phyloP scores from a whole-genome alignment of 2,888 invertebrate species.

The Baronia brevicornis region DNA sequence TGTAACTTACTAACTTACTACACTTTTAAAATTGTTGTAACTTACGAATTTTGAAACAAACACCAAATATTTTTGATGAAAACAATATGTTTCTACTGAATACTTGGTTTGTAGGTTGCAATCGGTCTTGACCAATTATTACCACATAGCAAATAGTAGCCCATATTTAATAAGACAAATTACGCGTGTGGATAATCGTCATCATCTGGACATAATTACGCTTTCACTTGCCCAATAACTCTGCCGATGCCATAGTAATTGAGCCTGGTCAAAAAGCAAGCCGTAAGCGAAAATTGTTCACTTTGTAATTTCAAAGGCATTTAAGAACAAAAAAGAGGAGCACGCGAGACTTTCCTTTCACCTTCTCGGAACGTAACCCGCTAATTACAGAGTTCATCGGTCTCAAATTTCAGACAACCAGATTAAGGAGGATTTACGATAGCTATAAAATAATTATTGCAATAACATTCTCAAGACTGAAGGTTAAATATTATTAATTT shows the following conservation, averaged over 20 bases:
- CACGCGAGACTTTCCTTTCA: slow-evolving; percentile 52
- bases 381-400: slow-evolving; percentile 51
- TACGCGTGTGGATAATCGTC: too few relatives aligned
- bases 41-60: too few relatives aligned
- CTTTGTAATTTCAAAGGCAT: slow-evolving; percentile 49
- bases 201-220: slow-evolving; percentile 39
- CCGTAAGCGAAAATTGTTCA: slow-evolving; percentile 48
- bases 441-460: slow-evolving; percentile 18
- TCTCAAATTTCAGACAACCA: slow-evolving; percentile 37
- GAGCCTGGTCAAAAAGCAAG: slow-evolving; percentile 41
- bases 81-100: too few relatives aligned
- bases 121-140: too few relatives aligned
- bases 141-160: too few relatives aligned
- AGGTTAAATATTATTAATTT: not conserved
- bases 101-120: too few relatives aligned
- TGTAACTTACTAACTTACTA: too few relatives aligned
- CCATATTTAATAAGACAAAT: too few relatives aligned
- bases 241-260: slow-evolving; percentile 50
- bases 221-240: slow-evolving; percentile 56
- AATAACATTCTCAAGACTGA: not conserved
- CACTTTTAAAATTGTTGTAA: too few relatives aligned
- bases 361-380: slow-evolving; percentile 45
- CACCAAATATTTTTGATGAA: too few relatives aligned
- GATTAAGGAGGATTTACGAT: slow-evolving; percentile 23
- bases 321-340: slow-evolving; percentile 43